Evolutionary conservation across 2,113 vertebrate genomes (phyloP), one percentile per base, ranked within the genome.

Genomic region (Budorcas taxicolor): DNA sequence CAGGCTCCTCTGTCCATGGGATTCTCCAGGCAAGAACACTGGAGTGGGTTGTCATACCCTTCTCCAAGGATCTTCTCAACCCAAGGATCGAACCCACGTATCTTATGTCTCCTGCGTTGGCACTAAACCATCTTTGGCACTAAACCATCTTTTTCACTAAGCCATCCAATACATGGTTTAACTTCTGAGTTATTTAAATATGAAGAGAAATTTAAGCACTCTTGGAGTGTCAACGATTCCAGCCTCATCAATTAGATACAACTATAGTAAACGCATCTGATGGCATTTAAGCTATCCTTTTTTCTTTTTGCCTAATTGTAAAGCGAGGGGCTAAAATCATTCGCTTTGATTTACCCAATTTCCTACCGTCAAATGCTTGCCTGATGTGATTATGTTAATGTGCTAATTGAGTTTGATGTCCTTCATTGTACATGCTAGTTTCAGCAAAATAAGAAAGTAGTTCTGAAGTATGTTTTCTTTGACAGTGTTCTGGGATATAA

Each of bases 381-480:
- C 57, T 40, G 71, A 96, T 95, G 93, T 95, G 90, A 94, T 98
- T 97, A 86, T 93, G 94, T 91, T 97, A 82, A 97, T 90, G 94
- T 0, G 43, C 64, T 78, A 94, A 97, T 96, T 67, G 95, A 76
- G 50, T 82, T 27, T 60, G 10, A 16, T 50, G 45, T 52, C 89
- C 53, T 95, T 91, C 67, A 86, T 45, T 76, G 55, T 23, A 71
- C n/a, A 6, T 76, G 50, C 64, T 82, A 78, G 86, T 90, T 52
- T 36, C 67, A 71, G 58, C 43, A 91, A 97, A 91, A n/a, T 9
- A 17, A 71, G 87, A 76, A 90, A 52, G 62, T 55, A 29, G 58
- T 19, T 27, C 15, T 12, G 53, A 90, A 90, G 43, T 50, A 17
- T 36, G 78, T 47, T 85, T 91, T 50, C 87, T 50, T 80, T 47